Evolutionary conservation across 2,888 invertebrate species (phyloP), one percentile per base, ranked within the genome.

Genomic region (Metopia argyrocephala): DNA sequence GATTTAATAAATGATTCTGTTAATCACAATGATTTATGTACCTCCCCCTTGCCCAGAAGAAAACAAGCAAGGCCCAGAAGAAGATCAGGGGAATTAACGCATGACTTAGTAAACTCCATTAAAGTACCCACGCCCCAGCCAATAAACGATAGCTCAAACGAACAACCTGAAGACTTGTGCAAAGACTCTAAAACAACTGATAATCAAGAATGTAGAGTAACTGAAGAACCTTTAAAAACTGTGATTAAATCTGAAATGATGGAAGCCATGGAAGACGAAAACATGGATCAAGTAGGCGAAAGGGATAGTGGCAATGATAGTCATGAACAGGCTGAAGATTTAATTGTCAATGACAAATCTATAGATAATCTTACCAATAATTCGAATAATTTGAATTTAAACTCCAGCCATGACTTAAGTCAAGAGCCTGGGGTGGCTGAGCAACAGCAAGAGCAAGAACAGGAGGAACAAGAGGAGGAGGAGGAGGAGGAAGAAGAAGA

Each of bases 51-150:
- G 91, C 95, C 96, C 0, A 92, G 96, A 80, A 92, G 96, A 83
- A 96, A 96, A 87, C 96, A 97, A 91, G 96, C 96, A 6, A 92
- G 96, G 62, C 97, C 97, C 3, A 92, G 96, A 57, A 92, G 97
- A 83, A 93, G 96, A 87, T 96, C 96, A 0, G 96, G 96, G 5
- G 97, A 97, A 85, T 65, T 87, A 62, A 85, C 87, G 0, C 88
- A 86, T 52, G 89, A 89, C 45, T 91, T 94, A 52, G 78, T 85
- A 1, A 92, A 89, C 68, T n/a, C n/a, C n/a, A n/a, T n/a, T n/a
- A 89, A 89, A 69, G 88, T 91, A 27, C 28, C 84, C 5, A 85
- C 80, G 12, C 76, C 80, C 2, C 31, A 9, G 0, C 38, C 27
- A 21, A 52, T 76, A 20, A 15, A 61, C 31, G 81, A 81, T 27